phyloP scores from a whole-genome alignment of 2,113 vertebrate genomes.

The Cheirogaleus medius region DNA sequence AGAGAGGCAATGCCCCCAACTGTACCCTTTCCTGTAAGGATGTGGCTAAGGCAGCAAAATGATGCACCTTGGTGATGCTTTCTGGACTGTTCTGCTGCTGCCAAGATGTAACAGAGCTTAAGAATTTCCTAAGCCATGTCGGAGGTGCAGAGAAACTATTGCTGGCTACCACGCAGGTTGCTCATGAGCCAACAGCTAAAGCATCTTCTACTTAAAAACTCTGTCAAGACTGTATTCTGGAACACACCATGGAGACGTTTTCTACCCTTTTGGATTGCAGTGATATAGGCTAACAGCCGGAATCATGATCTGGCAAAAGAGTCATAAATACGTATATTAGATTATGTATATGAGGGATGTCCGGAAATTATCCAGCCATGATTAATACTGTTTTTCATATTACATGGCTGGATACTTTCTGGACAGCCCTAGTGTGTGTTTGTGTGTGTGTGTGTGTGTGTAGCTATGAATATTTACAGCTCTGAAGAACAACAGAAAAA shows the following conservation, averaged over 20 bases:
- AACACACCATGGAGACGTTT: not conserved
- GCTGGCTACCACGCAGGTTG: fast-evolving
- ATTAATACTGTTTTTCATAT: no score
- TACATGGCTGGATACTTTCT: no score
- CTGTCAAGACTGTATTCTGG: no score
- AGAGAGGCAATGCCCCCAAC: no score
- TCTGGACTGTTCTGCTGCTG: not conserved
- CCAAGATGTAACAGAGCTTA: fast-evolving
- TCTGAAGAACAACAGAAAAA: not conserved
- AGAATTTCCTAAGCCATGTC: not conserved
- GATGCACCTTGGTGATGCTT: no score
- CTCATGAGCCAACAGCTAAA: not conserved
- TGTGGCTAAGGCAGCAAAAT: fast-evolving
- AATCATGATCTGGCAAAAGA: not conserved
- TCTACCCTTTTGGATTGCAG: fast-evolving
- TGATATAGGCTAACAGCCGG: fast-evolving
- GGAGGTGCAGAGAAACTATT: not conserved
- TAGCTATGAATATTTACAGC: not conserved
- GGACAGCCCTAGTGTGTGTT: no score
- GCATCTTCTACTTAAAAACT: not conserved
- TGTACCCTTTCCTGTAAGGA: fast-evolving
- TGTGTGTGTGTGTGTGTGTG: no score
- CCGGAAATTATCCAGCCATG: no score
- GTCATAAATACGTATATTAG: fast-evolving
- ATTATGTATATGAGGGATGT: no score